These are phyloP conservation scores for Drymodes brunneopygia DNA, from an alignment of 2,113 vertebrate genomes.

Conservation along the genomic window DNA sequence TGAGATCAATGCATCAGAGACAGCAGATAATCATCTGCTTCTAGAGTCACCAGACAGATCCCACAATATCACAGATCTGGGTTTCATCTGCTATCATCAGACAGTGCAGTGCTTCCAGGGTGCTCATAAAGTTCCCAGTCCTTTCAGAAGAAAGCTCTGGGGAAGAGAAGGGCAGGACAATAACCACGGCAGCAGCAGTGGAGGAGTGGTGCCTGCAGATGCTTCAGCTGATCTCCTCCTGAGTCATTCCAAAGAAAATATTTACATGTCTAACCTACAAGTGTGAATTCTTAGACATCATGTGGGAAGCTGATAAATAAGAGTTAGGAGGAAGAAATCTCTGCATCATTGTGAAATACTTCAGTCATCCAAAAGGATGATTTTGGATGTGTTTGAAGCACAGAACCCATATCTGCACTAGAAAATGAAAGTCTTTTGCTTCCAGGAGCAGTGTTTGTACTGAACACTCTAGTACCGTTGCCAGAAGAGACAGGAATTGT, in stretches of 20 bases:
- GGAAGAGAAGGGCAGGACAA: not conserved
- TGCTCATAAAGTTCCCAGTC: not conserved
- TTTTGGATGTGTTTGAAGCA: not conserved
- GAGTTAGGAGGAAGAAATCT: not conserved
- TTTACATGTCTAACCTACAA: not conserved
- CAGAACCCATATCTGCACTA: not conserved
- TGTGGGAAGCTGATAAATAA: not conserved
- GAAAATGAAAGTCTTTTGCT: not conserved
- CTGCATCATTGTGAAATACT: not conserved
- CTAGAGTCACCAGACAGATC: not conserved
- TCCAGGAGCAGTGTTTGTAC: not conserved
- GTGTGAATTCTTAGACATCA: not conserved
- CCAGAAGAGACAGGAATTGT: not conserved
- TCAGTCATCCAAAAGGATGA: not conserved
- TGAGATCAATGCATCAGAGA: not conserved
- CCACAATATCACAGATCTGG: not conserved
- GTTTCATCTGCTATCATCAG: not conserved
- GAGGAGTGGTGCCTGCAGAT: not conserved
- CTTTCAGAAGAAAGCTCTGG: not conserved
- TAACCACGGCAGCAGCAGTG: not conserved
- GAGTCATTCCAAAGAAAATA: not conserved
- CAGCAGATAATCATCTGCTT: not conserved
- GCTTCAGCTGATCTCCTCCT: not conserved
- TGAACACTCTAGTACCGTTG: not conserved
- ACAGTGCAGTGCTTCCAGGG: not conserved